phyloP scores from a whole-genome alignment of 2,113 vertebrate genomes.

The Prionailurus bengalensis region DNA sequence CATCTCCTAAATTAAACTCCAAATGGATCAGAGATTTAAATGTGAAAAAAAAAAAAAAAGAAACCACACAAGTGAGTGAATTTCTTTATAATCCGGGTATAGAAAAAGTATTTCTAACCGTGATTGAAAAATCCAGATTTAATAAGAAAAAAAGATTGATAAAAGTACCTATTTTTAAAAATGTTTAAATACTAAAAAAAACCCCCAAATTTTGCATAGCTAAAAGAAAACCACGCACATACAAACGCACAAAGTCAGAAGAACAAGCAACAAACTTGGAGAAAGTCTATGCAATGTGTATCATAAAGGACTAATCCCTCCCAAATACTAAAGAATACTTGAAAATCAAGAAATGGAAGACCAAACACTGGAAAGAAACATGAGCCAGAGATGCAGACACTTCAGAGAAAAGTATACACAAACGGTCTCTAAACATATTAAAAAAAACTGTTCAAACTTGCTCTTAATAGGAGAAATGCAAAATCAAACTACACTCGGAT shows the following conservation, averaged over 20 bases:
- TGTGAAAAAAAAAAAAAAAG: neutral
- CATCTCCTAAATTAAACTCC: conserved; percentile 15
- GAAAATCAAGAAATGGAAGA: conserved; percentile 1
- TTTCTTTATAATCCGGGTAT: neutral
- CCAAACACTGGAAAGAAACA: neutral
- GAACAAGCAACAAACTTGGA: neutral
- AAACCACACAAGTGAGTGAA: neutral
- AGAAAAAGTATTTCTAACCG: neutral
- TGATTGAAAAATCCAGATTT: conserved; percentile 27
- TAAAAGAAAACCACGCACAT: neutral
- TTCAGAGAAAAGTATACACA: neutral
- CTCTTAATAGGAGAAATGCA: neutral
- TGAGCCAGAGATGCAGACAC: neutral
- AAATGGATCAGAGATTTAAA: conserved; percentile 49
- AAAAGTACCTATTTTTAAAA: neutral
- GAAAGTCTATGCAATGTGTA: neutral
- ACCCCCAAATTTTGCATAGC: neutral
- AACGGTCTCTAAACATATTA: neutral
- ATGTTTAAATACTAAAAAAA: neutral
- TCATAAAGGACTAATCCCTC: neutral
- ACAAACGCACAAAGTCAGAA: neutral
- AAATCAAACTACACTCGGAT: neutral
- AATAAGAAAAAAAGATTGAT: neutral
- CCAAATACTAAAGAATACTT: neutral
- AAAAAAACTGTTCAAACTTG: neutral